Conservation (phyloP, 1,140 invertebrate genomes). For the Phymorhynchus buccinoides region DNA sequence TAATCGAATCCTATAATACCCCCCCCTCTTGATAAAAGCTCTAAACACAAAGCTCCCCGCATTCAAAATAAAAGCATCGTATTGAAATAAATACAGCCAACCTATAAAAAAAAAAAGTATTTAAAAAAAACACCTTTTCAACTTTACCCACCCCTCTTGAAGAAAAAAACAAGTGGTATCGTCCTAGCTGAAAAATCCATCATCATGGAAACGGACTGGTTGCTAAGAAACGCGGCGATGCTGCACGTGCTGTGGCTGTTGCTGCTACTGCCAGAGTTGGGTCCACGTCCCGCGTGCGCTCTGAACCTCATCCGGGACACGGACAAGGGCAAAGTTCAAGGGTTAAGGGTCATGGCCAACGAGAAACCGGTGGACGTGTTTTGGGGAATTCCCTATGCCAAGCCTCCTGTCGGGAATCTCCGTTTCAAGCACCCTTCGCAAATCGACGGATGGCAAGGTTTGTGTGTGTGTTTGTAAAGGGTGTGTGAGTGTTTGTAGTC, state of each 20-base stretch:
- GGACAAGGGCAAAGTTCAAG: slow-evolving; percentile 61
- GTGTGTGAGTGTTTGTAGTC: no score
- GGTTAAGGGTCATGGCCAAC: slow-evolving; percentile 49
- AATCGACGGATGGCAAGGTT: slow-evolving; percentile 84
- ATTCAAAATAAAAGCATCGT: background rate
- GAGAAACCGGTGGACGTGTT: slow-evolving; percentile 91
- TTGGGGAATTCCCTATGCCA: slow-evolving; percentile 93
- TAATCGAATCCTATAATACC: no score
- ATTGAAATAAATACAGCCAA: no score
- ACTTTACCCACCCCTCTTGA: background rate
- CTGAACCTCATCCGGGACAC: slow-evolving; percentile 52
- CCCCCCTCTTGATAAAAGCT: background rate
- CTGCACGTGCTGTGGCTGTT: slow-evolving; percentile 22
- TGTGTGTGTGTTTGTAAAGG: no score
- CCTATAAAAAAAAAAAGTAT: no score
- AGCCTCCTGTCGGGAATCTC: slow-evolving; percentile 90
- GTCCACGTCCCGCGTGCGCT: background rate
- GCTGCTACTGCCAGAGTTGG: background rate
- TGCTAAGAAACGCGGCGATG: background rate
- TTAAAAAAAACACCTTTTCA: no score
- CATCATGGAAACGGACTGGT: slow-evolving; percentile 12
- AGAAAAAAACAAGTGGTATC: background rate
- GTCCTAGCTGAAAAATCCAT: background rate
- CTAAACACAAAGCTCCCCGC: background rate
- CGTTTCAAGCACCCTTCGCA: slow-evolving; percentile 92